Evolutionary conservation across 2,113 vertebrate genomes (phyloP).

Genomic region (Chloroceryle aenea): DNA sequence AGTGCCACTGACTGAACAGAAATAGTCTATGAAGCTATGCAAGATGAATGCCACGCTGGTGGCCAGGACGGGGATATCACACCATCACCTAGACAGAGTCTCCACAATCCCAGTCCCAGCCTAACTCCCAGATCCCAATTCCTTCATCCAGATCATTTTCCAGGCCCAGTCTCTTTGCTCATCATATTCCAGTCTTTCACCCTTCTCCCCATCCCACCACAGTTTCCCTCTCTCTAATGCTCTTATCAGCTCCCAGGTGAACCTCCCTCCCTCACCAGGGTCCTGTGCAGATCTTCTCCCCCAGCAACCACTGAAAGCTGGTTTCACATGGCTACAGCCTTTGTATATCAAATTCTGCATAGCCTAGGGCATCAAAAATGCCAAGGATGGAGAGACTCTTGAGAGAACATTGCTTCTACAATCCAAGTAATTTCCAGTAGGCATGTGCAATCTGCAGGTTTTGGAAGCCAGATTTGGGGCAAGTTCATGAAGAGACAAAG

Average conservation of each 20-base stretch:
- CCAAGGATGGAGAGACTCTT: rapidly evolving
- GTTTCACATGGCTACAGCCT: background rate
- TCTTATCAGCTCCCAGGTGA: background rate
- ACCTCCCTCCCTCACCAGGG: background rate
- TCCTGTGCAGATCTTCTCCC: background rate
- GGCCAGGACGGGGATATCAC: background rate
- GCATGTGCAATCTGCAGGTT: background rate
- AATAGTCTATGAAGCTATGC: background rate
- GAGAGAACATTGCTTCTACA: background rate
- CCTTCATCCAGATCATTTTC: background rate
- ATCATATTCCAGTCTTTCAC: background rate
- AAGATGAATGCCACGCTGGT: background rate
- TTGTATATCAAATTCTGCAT: background rate
- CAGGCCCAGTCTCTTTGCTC: background rate
- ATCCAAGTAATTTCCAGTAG: background rate
- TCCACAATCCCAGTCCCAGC: background rate
- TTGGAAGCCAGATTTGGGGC: background rate
- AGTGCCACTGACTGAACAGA: background rate
- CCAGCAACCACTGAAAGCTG: rapidly evolving
- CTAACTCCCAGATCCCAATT: background rate
- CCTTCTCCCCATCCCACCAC: background rate
- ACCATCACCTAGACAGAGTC: background rate
- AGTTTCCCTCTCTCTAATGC: background rate
- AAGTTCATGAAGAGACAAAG: background rate
- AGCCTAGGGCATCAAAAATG: background rate